These are phyloP conservation scores for Hydra vulgaris DNA, from an alignment of 30 jellyfish, hydroid and myxozoan species.

Conservation along the genomic window DNA sequence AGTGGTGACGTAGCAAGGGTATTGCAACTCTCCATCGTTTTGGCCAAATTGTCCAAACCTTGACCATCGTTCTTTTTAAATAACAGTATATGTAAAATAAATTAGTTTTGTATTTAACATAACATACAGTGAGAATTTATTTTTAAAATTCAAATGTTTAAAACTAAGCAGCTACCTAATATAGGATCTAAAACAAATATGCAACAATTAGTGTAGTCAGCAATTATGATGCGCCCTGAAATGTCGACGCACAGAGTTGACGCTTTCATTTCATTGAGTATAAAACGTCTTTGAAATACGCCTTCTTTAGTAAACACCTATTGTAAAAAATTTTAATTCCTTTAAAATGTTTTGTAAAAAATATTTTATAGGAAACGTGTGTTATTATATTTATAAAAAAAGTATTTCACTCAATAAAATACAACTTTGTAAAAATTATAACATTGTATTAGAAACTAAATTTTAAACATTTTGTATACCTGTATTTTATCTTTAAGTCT, in stretches of 20 bases:
- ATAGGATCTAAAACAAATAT: slow-evolving; percentile 78
- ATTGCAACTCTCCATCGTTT: slow-evolving; percentile 89
- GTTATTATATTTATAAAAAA: too few species aligned
- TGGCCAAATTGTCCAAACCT: slow-evolving; percentile 92
- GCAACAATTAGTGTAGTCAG: slow-evolving; percentile 93
- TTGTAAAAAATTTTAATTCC: not conserved
- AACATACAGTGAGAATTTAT: too few species aligned
- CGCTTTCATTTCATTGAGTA: slow-evolving; percentile 75
- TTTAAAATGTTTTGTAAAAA: too few species aligned
- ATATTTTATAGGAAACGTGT: too few species aligned
- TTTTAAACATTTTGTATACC: slow-evolving; percentile 22
- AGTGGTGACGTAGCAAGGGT: slow-evolving; percentile 94
- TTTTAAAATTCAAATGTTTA: too few species aligned
- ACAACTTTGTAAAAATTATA: too few species aligned
- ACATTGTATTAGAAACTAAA: too few species aligned
- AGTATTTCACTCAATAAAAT: too few species aligned
- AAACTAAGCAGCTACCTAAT: slow-evolving; percentile 46
- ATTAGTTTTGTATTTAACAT: too few species aligned
- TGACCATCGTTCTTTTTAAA: slow-evolving; percentile 99
- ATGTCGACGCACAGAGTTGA: slow-evolving; percentile 72
- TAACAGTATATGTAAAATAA: too few species aligned
- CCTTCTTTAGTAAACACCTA: slow-evolving; percentile 72
- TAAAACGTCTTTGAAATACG: slow-evolving; percentile 67
- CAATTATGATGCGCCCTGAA: slow-evolving; percentile 78
- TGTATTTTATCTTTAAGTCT: slow-evolving; percentile 88